Conservation (phyloP, 1,140 invertebrate species). For the Heterodera schachtii region DNA sequence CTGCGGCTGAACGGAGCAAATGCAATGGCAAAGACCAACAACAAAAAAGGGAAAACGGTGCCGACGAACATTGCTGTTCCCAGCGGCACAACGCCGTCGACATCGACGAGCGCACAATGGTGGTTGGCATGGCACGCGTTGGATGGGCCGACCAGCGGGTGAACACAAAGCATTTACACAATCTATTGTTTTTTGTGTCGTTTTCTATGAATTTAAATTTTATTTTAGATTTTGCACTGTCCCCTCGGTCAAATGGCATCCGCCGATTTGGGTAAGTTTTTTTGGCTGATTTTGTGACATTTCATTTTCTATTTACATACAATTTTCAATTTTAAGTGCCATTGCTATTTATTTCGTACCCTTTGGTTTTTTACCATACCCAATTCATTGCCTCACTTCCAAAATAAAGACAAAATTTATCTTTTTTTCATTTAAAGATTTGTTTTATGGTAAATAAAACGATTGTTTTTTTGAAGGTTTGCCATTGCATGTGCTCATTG, state of each 20-base stretch:
- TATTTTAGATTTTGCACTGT: conserved; percentile 73
- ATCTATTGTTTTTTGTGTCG: too few relatives aligned
- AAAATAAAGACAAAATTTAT: too few relatives aligned
- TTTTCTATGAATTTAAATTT: neutral
- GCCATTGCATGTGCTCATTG: conserved; percentile 89
- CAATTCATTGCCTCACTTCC: too few relatives aligned
- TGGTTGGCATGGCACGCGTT: conserved; percentile 84
- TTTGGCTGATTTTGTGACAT: too few relatives aligned
- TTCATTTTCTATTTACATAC: too few relatives aligned
- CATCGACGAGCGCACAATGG: conserved; percentile 70
- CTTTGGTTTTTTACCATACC: too few relatives aligned
- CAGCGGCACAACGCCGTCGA: neutral
- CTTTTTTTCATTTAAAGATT: too few relatives aligned
- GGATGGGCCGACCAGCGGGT: conserved; percentile 79
- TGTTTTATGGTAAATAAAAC: neutral
- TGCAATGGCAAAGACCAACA: neutral
- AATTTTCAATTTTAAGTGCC: too few relatives aligned
- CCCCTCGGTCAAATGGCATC: conserved; percentile 77
- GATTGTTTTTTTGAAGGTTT: conserved; percentile 69
- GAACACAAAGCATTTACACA: too few relatives aligned
- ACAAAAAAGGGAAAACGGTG: neutral
- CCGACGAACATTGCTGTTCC: too few relatives aligned
- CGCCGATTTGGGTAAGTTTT: conserved; percentile 71
- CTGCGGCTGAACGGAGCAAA: neutral
- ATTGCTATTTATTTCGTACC: too few relatives aligned